These are phyloP conservation scores for Pararge aegeria DNA, from an alignment of 1,140 invertebrate species.

Conservation along the genomic window DNA sequence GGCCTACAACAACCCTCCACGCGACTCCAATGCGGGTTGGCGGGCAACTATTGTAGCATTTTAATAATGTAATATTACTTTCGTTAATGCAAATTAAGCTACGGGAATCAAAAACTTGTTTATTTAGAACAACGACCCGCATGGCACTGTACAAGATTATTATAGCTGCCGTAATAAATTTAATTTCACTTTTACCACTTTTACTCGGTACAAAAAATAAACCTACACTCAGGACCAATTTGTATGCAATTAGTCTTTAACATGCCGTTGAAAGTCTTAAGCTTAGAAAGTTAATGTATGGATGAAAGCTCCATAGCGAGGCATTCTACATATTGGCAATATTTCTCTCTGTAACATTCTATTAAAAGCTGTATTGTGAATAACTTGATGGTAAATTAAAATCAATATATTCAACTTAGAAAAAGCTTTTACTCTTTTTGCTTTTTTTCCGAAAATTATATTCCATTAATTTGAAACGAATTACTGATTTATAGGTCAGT, in stretches of 20 bases:
- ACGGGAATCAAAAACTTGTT: constrained; percentile 57
- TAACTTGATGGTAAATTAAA: too few relatives aligned
- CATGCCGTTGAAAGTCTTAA: constrained; percentile 2
- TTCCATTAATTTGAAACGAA: too few relatives aligned
- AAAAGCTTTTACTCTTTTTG: too few relatives aligned
- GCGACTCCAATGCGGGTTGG: too few relatives aligned
- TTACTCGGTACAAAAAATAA: constrained; percentile 55
- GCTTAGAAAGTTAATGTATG: constrained; percentile 11
- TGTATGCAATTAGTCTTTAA: constrained; percentile 20
- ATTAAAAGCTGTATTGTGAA: background rate
- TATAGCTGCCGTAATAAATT: constrained; percentile 63
- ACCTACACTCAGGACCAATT: constrained; percentile 26
- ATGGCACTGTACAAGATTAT: constrained; percentile 65
- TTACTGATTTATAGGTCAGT: too few relatives aligned
- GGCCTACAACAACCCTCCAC: constrained; percentile 9
- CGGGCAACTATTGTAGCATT: background rate
- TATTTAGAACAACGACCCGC: constrained; percentile 57
- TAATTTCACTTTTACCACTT: constrained; percentile 74
- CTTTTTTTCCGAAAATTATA: too few relatives aligned
- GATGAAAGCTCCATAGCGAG: constrained; percentile 2
- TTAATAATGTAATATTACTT: constrained; percentile 40
- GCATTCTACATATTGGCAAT: background rate
- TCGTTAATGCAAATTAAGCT: constrained; percentile 48
- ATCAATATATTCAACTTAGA: too few relatives aligned
- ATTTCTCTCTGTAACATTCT: background rate